Evolutionary conservation across 2,888 invertebrate species (phyloP), one percentile per base, ranked within the genome.

Genomic region (Troides aeacus): DNA sequence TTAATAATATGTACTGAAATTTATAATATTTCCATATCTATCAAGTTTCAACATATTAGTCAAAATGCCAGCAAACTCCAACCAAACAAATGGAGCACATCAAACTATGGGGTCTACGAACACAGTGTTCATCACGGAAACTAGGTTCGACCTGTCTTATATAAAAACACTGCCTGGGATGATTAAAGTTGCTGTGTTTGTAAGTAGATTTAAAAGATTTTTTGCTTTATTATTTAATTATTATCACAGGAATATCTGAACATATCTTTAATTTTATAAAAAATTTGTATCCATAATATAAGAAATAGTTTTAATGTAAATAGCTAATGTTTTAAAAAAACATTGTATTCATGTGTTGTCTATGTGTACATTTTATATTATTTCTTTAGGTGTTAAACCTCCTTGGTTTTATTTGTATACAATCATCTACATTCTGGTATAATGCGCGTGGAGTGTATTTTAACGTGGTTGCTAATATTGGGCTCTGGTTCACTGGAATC

Each of bases 351-450:
- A 4, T 15, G 15, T 15, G 12, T 46, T 46, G 2, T 4, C 46
- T 46, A 46, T 56, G 4, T 56, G 8, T 21, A 21, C 10, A 56
- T n/a, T 5, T n/a, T 39, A 58, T 61, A 0, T 36, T 8, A 15
- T 62, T 66, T 68, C 92, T 92, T 57, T 88, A 97, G 96, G 82
- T 94, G 1, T 84, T 96, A 61, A 95, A 95, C 85, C 83, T 96
- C 1, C 80, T 97, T 57, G 96, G 96, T 12, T 97, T 97, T 84
- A 96, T 98, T 74, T 96, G 96, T 83, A 95, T 97, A 71, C 94
- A 95, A 79, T 93, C 94, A 18, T 94, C 95, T 10, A 84, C 87
- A 0, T 93, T 93, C 75, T 93, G 94, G 75, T 88, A 88, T 56
- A 93, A 94, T 75, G 94, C 95, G 18, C 94, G 95, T 63, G 96